Conservation (phyloP, 2,888 invertebrate genomes). For the Willowsia nigromaculata region DNA sequence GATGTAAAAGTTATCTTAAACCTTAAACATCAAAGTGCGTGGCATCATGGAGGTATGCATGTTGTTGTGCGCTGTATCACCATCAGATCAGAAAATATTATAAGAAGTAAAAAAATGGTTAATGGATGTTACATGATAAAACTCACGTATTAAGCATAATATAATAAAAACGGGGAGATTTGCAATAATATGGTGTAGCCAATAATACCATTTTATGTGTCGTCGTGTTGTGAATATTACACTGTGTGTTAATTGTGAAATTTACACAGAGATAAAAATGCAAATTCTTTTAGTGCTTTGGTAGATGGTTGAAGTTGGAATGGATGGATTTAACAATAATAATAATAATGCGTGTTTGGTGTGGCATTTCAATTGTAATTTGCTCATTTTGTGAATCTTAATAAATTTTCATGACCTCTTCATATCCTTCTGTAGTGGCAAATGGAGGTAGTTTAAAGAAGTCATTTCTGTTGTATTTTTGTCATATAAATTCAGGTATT, state of each 20-base stretch:
- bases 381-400: conserved; percentile 65
- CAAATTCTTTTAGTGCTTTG: conserved; percentile 44
- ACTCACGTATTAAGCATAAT: conserved; percentile 56
- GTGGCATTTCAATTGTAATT: conserved; percentile 66
- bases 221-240: conserved; percentile 61
- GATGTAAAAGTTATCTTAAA: conserved; percentile 41
- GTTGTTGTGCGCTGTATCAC: neutral
- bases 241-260: conserved; percentile 57
- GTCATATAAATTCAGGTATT: conserved; percentile 51
- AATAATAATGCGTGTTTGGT: conserved; percentile 59
- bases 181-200: conserved; percentile 39
- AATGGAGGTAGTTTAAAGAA: neutral
- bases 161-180: conserved; percentile 46
- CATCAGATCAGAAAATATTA: neutral
- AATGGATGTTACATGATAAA: conserved; percentile 70
- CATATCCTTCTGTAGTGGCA: conserved; percentile 3
- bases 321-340: conserved; percentile 8
- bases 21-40: conserved; percentile 14
- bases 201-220: conserved; percentile 57
- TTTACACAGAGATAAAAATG: conserved; percentile 54
- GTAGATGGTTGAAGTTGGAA: neutral
- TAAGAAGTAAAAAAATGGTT: conserved; percentile 46
- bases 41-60: neutral
- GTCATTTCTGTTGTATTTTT: neutral
- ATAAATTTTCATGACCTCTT: conserved; percentile 59